Evolutionary conservation across 92 coral and sea anemone genomes (phyloP), one percentile per base, ranked within the genome.

Genomic region (Hydrozoanthus gracilis): DNA sequence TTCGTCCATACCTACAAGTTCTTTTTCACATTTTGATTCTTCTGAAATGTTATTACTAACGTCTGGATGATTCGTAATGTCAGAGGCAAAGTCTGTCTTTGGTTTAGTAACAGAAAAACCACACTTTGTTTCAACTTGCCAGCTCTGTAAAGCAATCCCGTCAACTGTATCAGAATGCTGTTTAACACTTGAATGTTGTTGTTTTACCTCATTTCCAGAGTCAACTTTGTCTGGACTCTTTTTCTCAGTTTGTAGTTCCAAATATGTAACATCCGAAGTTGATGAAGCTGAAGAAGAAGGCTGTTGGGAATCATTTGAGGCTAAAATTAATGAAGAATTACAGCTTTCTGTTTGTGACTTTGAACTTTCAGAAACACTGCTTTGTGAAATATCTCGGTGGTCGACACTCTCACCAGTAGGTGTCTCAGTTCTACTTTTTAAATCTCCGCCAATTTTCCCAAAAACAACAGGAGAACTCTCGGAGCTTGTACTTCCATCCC

Each of bases 391-490:
- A 77, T 14, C 44, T 62, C 20, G 51, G 3, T 27, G 46, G 44
- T 75, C 69, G 4, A 67, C 79, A n/a, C 45, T 39, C 66, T 64
- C 62, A 14, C 89, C 76, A 4, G 76, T 80, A 49, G 88, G 90
- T 54, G 98, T 88, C n/a, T 87, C 90, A 15, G 90, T 86, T 61
- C 82, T 83, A 73, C 95, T 95, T 87, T 84, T 91, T 76, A 66
- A 90, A 56, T 77, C 73, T 44, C 68, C 68, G 13, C 64, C 75
- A 6, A 89, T 7, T 51, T 79, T 88, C 8, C 80, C 66, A 65
- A 90, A 85, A 44, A 88, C 92, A 72, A 88, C 78, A 6, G 98
- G 98, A 60, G 98, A 95, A 76, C 87, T 92, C 69, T 90, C 92
- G 5, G 92, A 88, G 48, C 95, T 92, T 11, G 95, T 92, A 51